phyloP scores from a whole-genome alignment of 2,888 invertebrate genomes.

The Hydrotaea cyrtoneurina region DNA sequence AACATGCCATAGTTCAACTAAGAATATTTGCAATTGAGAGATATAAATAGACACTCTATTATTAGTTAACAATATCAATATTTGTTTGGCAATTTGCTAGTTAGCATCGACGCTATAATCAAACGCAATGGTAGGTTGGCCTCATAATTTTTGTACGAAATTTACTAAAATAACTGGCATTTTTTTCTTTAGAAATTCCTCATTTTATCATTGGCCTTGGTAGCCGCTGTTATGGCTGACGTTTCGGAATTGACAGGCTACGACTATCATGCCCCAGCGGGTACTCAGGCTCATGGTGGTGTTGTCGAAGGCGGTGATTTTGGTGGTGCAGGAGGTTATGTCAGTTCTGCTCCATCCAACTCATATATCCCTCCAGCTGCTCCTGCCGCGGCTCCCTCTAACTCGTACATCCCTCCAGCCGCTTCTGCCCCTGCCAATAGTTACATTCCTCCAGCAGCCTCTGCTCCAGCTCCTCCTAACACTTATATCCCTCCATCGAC shows the following conservation, averaged over 20 bases:
- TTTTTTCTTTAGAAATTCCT: conserved; percentile 53
- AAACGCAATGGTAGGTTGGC: conserved; percentile 53
- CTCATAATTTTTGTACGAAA: neutral
- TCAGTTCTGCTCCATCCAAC: neutral
- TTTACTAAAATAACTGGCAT: neutral
- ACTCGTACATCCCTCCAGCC: neutral
- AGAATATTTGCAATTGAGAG: too few species aligned
- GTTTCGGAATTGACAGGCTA: conserved; percentile 61
- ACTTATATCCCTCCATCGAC: neutral
- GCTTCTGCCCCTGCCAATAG: conserved; percentile 20
- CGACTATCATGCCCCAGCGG: conserved; percentile 33
- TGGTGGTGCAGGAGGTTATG: conserved; percentile 12
- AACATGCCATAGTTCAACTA: too few species aligned
- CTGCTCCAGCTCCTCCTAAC: neutral
- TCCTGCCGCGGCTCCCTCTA: neutral
- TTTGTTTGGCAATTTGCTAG: too few species aligned
- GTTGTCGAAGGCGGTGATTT: neutral
- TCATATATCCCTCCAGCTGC: conserved; percentile 23
- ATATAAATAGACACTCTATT: too few species aligned
- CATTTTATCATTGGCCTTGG: conserved; percentile 52
- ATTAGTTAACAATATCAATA: too few species aligned
- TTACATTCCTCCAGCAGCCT: neutral
- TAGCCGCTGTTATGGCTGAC: conserved; percentile 61
- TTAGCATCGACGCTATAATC: neutral
- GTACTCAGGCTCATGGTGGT: neutral